Percentiles rank a stretch among this genome's conserved stretches.
phyloP scores from a whole-genome alignment of 2,113 vertebrate species.

The Turnix velox region DNA sequence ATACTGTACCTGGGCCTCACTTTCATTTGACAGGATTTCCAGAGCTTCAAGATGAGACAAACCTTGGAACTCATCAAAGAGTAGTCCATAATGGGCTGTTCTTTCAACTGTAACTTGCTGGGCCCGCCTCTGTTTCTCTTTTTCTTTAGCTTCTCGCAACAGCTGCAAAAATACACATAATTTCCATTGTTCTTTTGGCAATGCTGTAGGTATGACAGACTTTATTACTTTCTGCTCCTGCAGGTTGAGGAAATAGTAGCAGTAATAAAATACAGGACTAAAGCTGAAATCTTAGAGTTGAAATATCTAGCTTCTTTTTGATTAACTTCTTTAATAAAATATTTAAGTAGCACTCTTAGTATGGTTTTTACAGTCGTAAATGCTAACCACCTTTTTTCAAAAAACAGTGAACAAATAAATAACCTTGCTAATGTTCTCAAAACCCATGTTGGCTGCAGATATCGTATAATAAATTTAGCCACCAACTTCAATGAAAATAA shows the following conservation, averaged over 20 bases:
- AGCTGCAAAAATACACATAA: conserved; percentile 75
- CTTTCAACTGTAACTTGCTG: conserved; percentile 83
- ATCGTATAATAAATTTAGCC: background rate
- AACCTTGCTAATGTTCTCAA: background rate
- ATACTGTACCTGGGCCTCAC: conserved; percentile 85
- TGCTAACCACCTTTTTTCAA: background rate
- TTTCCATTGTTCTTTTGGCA: background rate
- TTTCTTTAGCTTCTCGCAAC: conserved; percentile 95
- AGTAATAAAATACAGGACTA: background rate
- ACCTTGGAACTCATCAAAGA: conserved; percentile 97
- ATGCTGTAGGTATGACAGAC: background rate
- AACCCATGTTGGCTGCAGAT: background rate
- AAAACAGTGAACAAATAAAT: background rate
- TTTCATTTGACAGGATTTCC: conserved; percentile 97
- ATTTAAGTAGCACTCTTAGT: background rate
- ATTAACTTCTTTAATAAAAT: background rate
- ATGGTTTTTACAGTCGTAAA: background rate
- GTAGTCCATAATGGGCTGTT: conserved; percentile 90
- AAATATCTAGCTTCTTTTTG: background rate
- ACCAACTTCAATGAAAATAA: background rate
- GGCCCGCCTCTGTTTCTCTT: conserved; percentile 85
- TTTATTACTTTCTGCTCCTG: background rate
- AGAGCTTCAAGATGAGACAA: conserved; percentile 96
- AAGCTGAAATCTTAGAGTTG: background rate
- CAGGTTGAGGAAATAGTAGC: background rate